phyloP scores from a whole-genome alignment of 2,113 vertebrate species.

The Cygnus buccinator region DNA sequence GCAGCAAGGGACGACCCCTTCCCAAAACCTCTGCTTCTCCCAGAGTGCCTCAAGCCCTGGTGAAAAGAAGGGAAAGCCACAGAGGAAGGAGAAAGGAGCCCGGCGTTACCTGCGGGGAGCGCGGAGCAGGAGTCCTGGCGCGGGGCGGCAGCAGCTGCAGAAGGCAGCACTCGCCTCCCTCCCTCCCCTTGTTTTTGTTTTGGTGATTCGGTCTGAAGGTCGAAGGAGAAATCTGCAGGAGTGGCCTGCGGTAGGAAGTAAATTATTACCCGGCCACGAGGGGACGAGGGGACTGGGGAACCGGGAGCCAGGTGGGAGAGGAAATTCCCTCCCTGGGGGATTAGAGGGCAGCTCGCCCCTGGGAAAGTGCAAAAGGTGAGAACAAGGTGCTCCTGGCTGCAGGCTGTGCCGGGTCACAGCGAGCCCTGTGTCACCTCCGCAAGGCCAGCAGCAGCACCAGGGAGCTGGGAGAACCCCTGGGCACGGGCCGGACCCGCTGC shows the following conservation, averaged over 20 bases:
- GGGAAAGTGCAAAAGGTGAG: conserved; percentile 21
- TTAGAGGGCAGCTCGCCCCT: conserved; percentile 7
- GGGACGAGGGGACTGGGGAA: background rate
- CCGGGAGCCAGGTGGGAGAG: background rate
- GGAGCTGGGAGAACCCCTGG: background rate
- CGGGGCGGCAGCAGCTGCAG: background rate
- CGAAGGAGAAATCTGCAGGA: conserved; percentile 57
- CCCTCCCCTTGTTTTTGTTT: conserved; percentile 31
- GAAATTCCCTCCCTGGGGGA: conserved; percentile 32
- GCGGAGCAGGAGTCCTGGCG: background rate
- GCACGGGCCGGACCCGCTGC: background rate
- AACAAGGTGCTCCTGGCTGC: conserved; percentile 31
- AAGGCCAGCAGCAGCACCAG: background rate
- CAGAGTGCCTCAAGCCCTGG: background rate
- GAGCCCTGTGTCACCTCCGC: conserved; percentile 6
- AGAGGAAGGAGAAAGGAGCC: background rate
- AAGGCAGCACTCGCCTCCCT: background rate
- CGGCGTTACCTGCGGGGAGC: background rate
- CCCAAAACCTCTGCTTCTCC: background rate
- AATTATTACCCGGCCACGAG: conserved; percentile 53
- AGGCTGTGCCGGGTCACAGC: conserved; percentile 12
- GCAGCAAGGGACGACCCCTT: accelerated
- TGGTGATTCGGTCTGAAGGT: conserved; percentile 63
- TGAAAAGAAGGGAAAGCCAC: background rate
- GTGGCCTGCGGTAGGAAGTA: conserved; percentile 64